Conservation (phyloP, 2,797 vertebrate genomes). For the Pseudotriccus pelzelni region DNA sequence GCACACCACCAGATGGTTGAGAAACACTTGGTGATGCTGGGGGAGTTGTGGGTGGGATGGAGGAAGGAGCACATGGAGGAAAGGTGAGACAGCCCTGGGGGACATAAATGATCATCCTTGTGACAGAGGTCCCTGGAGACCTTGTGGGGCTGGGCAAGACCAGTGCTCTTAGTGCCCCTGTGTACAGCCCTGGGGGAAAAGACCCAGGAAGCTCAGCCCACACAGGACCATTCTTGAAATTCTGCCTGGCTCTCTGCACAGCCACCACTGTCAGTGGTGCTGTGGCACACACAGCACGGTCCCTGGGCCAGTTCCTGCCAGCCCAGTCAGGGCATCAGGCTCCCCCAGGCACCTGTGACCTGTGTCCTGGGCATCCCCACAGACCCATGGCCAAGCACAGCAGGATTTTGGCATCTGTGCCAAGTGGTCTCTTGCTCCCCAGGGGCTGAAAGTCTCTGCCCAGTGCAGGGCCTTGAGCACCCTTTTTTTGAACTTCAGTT, state of each 20-base stretch:
- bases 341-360: not conserved
- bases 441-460: not conserved
- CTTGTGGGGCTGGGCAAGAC: not conserved
- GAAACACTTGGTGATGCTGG: not conserved
- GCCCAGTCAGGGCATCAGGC: not conserved
- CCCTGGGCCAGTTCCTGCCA: not conserved
- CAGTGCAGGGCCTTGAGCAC: not conserved
- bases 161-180: not conserved
- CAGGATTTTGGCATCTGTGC: not conserved
- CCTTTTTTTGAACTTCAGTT: not conserved
- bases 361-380: not conserved
- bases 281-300: not conserved
- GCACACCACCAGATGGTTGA: not conserved
- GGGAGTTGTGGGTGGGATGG: not conserved
- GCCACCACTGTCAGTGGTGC: not conserved
- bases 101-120: not conserved
- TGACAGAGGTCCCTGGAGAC: not conserved
- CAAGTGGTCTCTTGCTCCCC: not conserved
- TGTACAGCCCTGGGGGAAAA: not conserved
- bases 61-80: not conserved
- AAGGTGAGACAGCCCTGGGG: not conserved
- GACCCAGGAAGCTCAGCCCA: not conserved
- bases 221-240: not conserved
- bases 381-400: not conserved
- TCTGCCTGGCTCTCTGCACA: not conserved